These are phyloP conservation scores for Triops cancriformis DNA, from an alignment of 1,140 invertebrate species.

Conservation along the genomic window DNA sequence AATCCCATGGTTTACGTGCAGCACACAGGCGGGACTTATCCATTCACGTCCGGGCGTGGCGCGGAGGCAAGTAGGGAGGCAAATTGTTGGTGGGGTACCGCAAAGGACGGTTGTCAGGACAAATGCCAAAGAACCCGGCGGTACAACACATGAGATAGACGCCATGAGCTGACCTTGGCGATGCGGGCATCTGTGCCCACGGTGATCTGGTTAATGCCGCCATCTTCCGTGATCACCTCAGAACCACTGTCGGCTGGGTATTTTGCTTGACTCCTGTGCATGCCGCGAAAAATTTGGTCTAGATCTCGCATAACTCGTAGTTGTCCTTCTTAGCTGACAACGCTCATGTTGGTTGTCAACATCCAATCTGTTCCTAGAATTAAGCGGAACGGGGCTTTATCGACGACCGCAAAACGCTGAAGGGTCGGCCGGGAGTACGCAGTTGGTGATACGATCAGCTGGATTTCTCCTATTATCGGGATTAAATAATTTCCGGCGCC, in stretches of 20 bases:
- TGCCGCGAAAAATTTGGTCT: not conserved
- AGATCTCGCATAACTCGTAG: not conserved
- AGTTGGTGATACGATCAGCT: not conserved
- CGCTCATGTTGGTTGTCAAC: not conserved
- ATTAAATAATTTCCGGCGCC: not conserved
- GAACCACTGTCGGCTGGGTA: not conserved
- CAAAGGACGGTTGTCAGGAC: not conserved
- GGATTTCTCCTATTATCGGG: not conserved
- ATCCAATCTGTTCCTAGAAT: constrained; percentile 17
- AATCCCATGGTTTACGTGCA: not conserved
- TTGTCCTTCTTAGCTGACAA: not conserved
- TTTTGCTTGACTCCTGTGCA: not conserved
- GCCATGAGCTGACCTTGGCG: not conserved
- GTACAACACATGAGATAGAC: not conserved
- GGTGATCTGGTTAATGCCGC: not conserved
- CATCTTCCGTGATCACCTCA: not conserved
- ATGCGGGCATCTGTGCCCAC: not conserved
- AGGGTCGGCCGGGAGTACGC: not conserved
- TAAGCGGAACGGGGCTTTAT: not conserved
- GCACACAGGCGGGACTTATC: not conserved
- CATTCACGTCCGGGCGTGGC: not conserved
- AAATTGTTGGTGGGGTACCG: not conserved
- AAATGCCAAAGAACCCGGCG: not conserved
- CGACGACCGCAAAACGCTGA: not conserved
- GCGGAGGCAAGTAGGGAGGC: not conserved